Conservation (phyloP, 92 coral and sea anemone genomes). For the Parazoanthus darwini region DNA sequence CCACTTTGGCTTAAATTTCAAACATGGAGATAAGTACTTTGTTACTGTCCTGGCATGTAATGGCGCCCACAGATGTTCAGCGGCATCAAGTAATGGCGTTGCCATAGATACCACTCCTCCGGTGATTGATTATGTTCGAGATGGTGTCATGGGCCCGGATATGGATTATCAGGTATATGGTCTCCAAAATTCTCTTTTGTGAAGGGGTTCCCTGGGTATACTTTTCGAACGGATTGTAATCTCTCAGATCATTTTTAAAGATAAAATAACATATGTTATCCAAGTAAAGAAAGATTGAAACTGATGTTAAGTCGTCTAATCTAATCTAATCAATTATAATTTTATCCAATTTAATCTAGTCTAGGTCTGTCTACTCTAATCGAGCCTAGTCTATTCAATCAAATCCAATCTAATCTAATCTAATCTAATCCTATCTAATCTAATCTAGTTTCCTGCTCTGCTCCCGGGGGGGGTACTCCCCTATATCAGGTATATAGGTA, state of each 20-base stretch:
- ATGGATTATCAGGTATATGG: conserved; percentile 77
- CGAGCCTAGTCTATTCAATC: not conserved
- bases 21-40: conserved; percentile 70
- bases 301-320: not conserved
- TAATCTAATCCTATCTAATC: not conserved
- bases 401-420: not conserved
- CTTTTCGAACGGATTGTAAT: not conserved
- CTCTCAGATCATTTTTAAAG: not conserved
- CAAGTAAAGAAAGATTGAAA: not conserved
- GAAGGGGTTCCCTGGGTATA: not conserved
- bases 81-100: conserved; percentile 75
- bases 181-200: not conserved
- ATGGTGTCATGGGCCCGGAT: conserved; percentile 91
- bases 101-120: conserved; percentile 82
- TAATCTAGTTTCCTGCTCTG: not conserved
- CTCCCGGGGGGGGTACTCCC: no score
- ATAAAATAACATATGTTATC: not conserved
- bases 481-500: no score
- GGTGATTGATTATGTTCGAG: conserved; percentile 70
- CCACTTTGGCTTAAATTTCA: conserved; percentile 59
- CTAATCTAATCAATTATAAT: not conserved
- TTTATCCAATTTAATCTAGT: not conserved
- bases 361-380: not conserved
- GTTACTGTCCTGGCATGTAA: conserved; percentile 85
- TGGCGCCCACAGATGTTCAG: conserved; percentile 84